Base-by-base conservation (phyloP, 2,888 invertebrate genomes). In the Harpalus rubripes region DNA sequence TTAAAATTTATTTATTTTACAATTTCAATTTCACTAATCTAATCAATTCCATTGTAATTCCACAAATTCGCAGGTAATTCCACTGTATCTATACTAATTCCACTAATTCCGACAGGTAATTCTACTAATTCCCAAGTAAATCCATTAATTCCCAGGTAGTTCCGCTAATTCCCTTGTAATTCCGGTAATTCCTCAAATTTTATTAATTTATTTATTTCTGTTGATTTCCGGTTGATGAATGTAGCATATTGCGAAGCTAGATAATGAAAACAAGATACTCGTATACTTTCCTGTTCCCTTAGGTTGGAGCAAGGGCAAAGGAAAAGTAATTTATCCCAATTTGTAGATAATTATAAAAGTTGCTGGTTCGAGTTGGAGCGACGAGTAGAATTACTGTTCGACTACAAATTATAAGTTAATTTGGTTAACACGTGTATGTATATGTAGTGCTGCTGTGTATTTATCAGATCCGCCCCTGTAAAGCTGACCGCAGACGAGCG, bases 381-480 rank as follows among this genome's bases (percentile, higher is more conserved):
- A 74, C 72, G 72, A 18, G 41, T 7, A 22, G 72, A 74, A 74
- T 74, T 74, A 74, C 72, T 74, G 72, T 74, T 74, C 72, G 72
- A 74, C 72, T 74, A 74, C 72, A 74, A 74, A 74, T 74, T 74
- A 74, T 74, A 74, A 74, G 72, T 74, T 74, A 74, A 74, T 74
- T 74, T 74, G 72, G 72, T 74, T 74, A 74, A 74, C 72, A 74
- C 72, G 44, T 74, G 72, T 74, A 74, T 74, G 41, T 44, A 74
- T 74, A 74, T 74, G 41, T 44, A 74, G 41, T 63, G 8, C 26
- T 22, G 26, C 63, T 68, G 26, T 59, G 68, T 68, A 68, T 68
- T 68, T 68, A 68, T 68, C 68, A 68, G 68, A 10, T 68, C 32
- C 26, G 26, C 65, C n/a, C 15, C 68, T 39, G 68, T 68, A 26